Evolutionary conservation across 2,888 invertebrate species (phyloP).

Genomic region (Eledona agricola): DNA sequence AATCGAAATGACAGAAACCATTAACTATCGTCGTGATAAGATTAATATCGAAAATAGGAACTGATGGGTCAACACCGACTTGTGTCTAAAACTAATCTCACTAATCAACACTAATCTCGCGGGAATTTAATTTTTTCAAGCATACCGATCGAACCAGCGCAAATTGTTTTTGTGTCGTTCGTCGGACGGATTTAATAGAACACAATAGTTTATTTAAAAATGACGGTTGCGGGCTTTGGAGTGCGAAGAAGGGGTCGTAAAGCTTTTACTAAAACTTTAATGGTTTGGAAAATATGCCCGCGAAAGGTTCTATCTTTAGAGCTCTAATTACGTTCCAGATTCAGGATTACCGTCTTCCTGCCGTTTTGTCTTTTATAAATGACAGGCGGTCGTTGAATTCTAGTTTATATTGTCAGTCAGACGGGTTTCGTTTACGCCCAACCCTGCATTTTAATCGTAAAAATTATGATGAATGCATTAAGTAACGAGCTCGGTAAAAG

Average conservation of each 20-base stretch:
- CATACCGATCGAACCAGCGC: conserved; percentile 3
- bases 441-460: too few relatives aligned
- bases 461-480: too few relatives aligned
- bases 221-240: background rate
- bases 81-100: too few relatives aligned
- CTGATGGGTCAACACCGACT: too few relatives aligned
- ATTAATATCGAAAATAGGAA: too few relatives aligned
- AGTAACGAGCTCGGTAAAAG: too few relatives aligned
- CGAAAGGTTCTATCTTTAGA: conserved; percentile 17
- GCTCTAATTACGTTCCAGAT: conserved; percentile 22
- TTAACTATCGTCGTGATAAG: too few relatives aligned
- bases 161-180: too few relatives aligned
- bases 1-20: too few relatives aligned
- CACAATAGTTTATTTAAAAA: background rate
- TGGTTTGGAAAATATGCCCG: conserved; percentile 23
- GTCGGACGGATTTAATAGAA: too few relatives aligned
- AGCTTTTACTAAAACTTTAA: conserved; percentile 22
- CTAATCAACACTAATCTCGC: too few relatives aligned
- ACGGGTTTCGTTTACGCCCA: too few relatives aligned
- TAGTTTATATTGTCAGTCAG: conserved; percentile 8
- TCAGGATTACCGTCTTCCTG: conserved; percentile 10
- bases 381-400: conserved; percentile 9
- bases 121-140: conserved; percentile 16
- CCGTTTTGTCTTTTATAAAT: conserved; percentile 6
- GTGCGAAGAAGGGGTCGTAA: conserved; percentile 7